phyloP scores from a whole-genome alignment of 1,140 invertebrate species.

The Diabrotica undecimpunctata region DNA sequence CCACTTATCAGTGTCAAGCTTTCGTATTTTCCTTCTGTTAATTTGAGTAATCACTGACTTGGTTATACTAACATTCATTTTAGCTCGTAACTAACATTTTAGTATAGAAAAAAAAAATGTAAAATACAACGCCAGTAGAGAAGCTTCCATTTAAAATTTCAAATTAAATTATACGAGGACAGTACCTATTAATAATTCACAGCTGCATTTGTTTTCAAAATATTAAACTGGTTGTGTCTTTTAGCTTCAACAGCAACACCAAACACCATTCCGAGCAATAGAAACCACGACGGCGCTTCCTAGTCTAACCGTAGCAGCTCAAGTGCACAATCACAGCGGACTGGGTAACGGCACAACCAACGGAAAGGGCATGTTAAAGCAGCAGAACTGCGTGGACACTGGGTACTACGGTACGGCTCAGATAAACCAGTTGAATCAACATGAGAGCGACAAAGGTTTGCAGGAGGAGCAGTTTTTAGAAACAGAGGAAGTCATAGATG shows the following conservation, averaged over 20 bases:
- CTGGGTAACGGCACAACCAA: slow-evolving; percentile 23
- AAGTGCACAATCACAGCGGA: slow-evolving; percentile 28
- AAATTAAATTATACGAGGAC: no score
- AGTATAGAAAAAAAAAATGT: no score
- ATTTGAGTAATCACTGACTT: no score
- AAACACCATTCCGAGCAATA: slow-evolving; percentile 39
- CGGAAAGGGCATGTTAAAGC: slow-evolving; percentile 45
- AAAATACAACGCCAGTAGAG: no score
- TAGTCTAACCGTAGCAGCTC: slow-evolving; percentile 31
- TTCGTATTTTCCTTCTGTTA: no score
- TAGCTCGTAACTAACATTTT: no score
- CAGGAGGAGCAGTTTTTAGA: slow-evolving; percentile 38
- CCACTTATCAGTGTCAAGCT: no score
- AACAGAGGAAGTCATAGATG: slow-evolving; percentile 50
- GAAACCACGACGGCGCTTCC: slow-evolving; percentile 42
- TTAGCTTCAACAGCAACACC: slow-evolving; percentile 6
- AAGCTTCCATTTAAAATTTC: no score
- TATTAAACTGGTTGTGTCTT: background rate
- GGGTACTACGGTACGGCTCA: slow-evolving; percentile 17
- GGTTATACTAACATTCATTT: no score
- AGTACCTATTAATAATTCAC: no score
- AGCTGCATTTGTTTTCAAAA: no score
- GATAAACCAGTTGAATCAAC: slow-evolving; percentile 17
- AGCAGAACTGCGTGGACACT: slow-evolving; percentile 49
- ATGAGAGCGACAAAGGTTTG: slow-evolving; percentile 24